Evolutionary conservation across 2,888 invertebrate species (phyloP).

Genomic region (Silvanus unidentatus): DNA sequence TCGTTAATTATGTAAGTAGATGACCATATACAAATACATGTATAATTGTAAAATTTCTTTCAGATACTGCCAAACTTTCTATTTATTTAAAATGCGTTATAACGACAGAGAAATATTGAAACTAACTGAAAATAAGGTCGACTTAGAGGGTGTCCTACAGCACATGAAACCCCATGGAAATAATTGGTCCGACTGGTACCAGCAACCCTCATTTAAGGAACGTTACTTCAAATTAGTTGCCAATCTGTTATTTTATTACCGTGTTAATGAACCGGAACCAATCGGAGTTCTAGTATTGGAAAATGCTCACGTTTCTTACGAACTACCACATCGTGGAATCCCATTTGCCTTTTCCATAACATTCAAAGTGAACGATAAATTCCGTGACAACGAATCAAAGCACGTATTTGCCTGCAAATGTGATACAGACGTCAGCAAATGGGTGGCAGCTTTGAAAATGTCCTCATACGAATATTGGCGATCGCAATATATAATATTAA

Average conservation of each 20-base stretch:
- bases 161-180: slow-evolving; percentile 60
- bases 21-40: no score
- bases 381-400: slow-evolving; percentile 45
- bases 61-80: no score
- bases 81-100: slow-evolving; percentile 63
- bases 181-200: slow-evolving; percentile 48
- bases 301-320: slow-evolving; percentile 64
- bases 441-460: slow-evolving; percentile 62
- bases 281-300: slow-evolving; percentile 70
- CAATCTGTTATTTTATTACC: slow-evolving; percentile 72
- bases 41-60: no score
- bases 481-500: slow-evolving; percentile 57
- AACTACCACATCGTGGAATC: slow-evolving; percentile 57
- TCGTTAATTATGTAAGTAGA: no score
- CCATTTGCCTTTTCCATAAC: slow-evolving; percentile 69
- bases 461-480: slow-evolving; percentile 69
- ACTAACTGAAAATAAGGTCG: slow-evolving; percentile 53
- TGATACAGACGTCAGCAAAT: slow-evolving; percentile 63
- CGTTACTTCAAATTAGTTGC: slow-evolving; percentile 70
- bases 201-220: slow-evolving; percentile 57
- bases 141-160: slow-evolving; percentile 66
- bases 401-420: slow-evolving; percentile 67
- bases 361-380: slow-evolving; percentile 58
- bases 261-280: slow-evolving; percentile 62
- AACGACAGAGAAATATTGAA: slow-evolving; percentile 64